Evolutionary conservation across 2,888 invertebrate genomes (phyloP).

Genomic region (Drosophila multiciliata): DNA sequence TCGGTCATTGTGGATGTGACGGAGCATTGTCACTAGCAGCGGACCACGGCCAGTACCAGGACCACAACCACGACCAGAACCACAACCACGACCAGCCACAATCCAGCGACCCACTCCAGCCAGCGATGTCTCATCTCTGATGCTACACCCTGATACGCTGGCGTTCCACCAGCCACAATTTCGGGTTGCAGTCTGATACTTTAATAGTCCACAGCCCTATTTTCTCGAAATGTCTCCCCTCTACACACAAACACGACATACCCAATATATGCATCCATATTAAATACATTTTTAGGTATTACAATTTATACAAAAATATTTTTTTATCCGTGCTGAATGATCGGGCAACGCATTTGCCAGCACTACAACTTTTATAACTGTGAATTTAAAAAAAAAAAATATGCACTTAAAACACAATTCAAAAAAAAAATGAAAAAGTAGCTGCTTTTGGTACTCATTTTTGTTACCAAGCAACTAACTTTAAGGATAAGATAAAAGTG

Average conservation of each 20-base stretch:
- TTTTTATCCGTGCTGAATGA: slow-evolving; percentile 56
- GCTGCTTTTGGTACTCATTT: slow-evolving; percentile 30
- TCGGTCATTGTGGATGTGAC: slow-evolving; percentile 96
- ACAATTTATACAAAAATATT: slow-evolving; percentile 63
- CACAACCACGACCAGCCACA: slow-evolving; percentile 25
- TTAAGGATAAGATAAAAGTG: slow-evolving; percentile 45
- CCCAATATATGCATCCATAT: slow-evolving; percentile 12
- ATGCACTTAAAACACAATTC: slow-evolving; percentile 1
- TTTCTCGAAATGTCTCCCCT: slow-evolving; percentile 80
- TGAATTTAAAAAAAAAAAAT: slow-evolving; percentile 64
- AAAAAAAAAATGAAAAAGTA: slow-evolving; percentile 4
- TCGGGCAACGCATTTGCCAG: slow-evolving; percentile 36
- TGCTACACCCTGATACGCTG: slow-evolving; percentile 31
- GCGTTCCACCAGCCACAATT: slow-evolving; percentile 2
- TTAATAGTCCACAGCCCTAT: slow-evolving; percentile 54
- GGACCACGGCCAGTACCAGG: slow-evolving; percentile 21
- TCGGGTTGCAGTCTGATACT: slow-evolving; percentile 2
- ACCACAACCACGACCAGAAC: slow-evolving; percentile 26
- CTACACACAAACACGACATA: slow-evolving; percentile 39
- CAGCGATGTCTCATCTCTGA: slow-evolving; percentile 52
- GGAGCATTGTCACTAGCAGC: slow-evolving; percentile 95
- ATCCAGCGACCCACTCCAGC: slow-evolving; percentile 42
- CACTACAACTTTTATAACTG: slow-evolving; percentile 63
- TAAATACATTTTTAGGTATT: slow-evolving; percentile 70
- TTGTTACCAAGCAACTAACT: slow-evolving; percentile 11